Percentiles rank a stretch among this genome's conserved stretches.
phyloP scores from a whole-genome alignment of 2,797 vertebrate genomes.

The Crypturellus tataupa region DNA sequence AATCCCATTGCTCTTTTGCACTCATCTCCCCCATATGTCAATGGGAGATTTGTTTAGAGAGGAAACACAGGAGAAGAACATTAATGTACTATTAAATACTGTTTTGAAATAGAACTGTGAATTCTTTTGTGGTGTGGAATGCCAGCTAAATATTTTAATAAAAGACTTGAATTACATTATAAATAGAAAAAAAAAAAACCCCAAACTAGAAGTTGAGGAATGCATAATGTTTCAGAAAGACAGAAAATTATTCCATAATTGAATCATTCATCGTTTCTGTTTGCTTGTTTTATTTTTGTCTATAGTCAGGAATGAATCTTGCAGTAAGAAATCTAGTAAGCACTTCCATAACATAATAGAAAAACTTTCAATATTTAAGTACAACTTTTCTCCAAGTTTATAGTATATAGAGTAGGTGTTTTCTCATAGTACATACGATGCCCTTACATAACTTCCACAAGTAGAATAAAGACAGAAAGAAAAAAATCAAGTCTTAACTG shows the following conservation, averaged over 20 bases:
- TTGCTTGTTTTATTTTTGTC: slow-evolving; percentile 4
- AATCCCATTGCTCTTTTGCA: not conserved
- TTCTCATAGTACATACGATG: not conserved
- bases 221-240: not conserved
- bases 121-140: not conserved
- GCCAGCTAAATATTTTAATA: not conserved
- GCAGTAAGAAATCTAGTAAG: not conserved
- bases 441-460: not conserved
- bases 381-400: not conserved
- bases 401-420: no score
- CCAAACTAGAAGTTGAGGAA: not conserved
- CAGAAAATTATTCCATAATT: not conserved
- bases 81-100: not conserved
- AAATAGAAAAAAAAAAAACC: not conserved
- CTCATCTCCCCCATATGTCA: not conserved
- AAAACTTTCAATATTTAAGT: not conserved
- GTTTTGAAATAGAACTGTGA: not conserved
- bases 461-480: not conserved
- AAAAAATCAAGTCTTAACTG: not conserved
- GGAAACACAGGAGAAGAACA: not conserved
- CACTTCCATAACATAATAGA: slow-evolving; percentile 7
- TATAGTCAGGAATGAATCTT: not conserved
- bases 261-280: not conserved
- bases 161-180: not conserved
- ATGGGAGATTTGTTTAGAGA: not conserved